Evolutionary conservation across 2,888 invertebrate species (phyloP).

Genomic region (Corbicula japonica): DNA sequence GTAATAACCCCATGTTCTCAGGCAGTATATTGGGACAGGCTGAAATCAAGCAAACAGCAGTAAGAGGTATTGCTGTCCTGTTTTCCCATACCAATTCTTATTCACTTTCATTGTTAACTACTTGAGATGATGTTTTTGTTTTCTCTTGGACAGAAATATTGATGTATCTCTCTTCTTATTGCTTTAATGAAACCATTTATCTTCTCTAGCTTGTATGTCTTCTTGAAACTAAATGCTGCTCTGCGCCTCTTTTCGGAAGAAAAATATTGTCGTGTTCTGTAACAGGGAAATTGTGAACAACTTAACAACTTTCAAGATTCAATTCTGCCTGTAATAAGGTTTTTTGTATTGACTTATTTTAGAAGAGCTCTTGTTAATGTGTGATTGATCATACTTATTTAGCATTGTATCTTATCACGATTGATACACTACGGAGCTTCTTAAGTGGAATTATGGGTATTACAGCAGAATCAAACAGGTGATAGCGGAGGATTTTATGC

Average conservation of each 20-base stretch:
- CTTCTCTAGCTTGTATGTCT: conserved; percentile 3
- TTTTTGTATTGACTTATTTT: conserved; percentile 35
- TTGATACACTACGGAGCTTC: conserved; percentile 30
- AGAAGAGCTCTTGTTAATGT: conserved; percentile 14
- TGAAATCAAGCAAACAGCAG: no score
- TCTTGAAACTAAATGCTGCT: not conserved
- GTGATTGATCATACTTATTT: conserved; percentile 21
- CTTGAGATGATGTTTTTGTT: no score
- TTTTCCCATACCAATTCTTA: no score
- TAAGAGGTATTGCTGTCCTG: no score
- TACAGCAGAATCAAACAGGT: conserved; percentile 31
- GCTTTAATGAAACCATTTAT: conserved; percentile 28
- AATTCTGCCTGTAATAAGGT: conserved; percentile 32
- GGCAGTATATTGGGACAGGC: no score
- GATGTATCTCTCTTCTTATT: conserved; percentile 18
- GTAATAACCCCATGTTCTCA: no score
- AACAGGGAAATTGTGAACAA: conserved; percentile 4
- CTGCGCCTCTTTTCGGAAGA: conserved; percentile 4
- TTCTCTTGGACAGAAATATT: no score
- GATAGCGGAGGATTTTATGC: conserved; percentile 25
- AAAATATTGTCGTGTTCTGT: not conserved
- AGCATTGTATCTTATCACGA: conserved; percentile 26
- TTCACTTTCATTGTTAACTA: no score
- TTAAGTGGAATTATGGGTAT: conserved; percentile 38
- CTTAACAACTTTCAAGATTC: conserved; percentile 8